Evolutionary conservation across 2,797 vertebrate species (phyloP), one percentile per base, ranked within the genome.

Genomic region (Pempheris klunzingeri): DNA sequence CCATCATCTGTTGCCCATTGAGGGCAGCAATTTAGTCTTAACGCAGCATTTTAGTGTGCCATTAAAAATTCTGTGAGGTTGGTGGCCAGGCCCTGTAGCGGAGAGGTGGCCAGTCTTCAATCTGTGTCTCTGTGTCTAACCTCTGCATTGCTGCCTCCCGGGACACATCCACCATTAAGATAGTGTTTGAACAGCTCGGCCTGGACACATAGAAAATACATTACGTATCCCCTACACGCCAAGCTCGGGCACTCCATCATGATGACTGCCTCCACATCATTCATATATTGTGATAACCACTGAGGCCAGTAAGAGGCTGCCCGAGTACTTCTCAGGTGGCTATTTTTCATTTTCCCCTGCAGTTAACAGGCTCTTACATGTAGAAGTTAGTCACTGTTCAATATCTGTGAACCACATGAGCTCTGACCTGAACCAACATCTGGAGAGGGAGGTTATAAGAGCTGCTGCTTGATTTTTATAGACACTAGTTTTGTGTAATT

Each of bases 1-100:
- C 92, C 79, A 84, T 95, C 95, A 96, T 95, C 94, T 96, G 95
- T 92, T 94, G 90, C 91, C 92, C 90, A 94, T 95, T 94, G 94
- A 93, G 93, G 91, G 91, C 83, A 88, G 90, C 90, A 92, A 90
- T 94, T 93, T 93, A 84, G 91, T 90, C 90, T 92, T 92, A 90
- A 90, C 90, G 83, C 80, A 79, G 90, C 88, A 85, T 93, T 92
- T 92, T 93, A 92, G 89, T 91, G 90, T 88, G 90, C 94, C 93
- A 94, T 95, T 95, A 95, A 92, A 90, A 83, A 87, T 88, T 90
- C 87, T 71, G 85, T 85, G 82, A 88, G 91, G 87, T 91, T 89
- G 85, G 88, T 88, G 85, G 92, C 88, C 83, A 78, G 83, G 72
- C 87, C 83, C 78, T 79, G 84, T 62, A 77, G 90, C 80, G 12